Evolutionary conservation across 2,888 invertebrate species (phyloP), one percentile per base, ranked within the genome.

Genomic region (Parnassius smintheus): DNA sequence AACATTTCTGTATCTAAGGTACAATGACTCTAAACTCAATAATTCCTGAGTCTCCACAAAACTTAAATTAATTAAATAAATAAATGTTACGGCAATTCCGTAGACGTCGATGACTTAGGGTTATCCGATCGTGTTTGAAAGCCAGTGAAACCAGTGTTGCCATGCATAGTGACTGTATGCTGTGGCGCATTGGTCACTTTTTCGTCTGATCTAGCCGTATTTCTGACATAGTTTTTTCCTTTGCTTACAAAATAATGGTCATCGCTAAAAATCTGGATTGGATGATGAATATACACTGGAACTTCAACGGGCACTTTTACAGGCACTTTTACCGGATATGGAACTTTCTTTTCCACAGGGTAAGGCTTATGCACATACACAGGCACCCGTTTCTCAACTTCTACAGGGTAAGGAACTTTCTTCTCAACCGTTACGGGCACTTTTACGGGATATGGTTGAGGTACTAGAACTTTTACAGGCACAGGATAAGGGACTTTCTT

Each of bases 361-460:
- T 76, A 80, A 52, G 79, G 77, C 65, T 74, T 73, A 4, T 78
- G 80, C 10, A 81, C 69, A 57, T 75, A 77, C 11, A 82, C 71
- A 0, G 91, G 90, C 7, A 91, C 78, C 65, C 80, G 86, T 63
- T 83, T 85, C 69, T 89, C 88, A 1, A 86, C 77, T 65, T 86
- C 83, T 0, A 78, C 72, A 65, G 69, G 75, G 59, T 69, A 73
- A 0, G 86, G 89, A 25, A 91, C 83, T 70, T 75, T 86, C 80
- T 84, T 93, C 75, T 92, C 93, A 3, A 92, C 85, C 68, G 88
- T 83, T 3, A 91, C 86, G 25, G 25, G 25, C 11, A 46, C 46
- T 46, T 46, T 46, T 46, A 93, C 92, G 0, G 93, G 91, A 62
- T 89, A 89, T 3, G 91, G 90, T 68, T 88, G 86, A 3, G 92